A percentile compares a stretch with the other conserved stretches of the same genome.
These are phyloP conservation scores for Anas capensis DNA, from an alignment of 2,797 vertebrate species.

Conservation along the genomic window DNA sequence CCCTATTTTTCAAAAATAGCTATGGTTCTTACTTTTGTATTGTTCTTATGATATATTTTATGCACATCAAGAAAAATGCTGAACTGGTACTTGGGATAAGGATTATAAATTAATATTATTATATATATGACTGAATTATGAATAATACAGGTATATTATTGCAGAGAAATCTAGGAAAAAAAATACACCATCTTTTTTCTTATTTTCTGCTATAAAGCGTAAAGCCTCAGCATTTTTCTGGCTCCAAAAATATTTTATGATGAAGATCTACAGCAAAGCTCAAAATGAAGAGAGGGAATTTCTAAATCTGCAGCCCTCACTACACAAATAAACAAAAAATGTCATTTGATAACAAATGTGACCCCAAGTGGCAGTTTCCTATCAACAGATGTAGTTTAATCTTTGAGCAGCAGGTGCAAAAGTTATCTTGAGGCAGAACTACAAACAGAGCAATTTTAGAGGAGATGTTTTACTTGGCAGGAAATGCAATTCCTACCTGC, in stretches of 20 bases:
- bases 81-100: background rate
- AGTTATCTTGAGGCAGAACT: slow-evolving; percentile 56
- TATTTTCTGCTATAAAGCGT: background rate
- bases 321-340: slow-evolving; percentile 52
- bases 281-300: slow-evolving; percentile 36
- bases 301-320: slow-evolving; percentile 27
- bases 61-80: background rate
- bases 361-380: slow-evolving; percentile 48
- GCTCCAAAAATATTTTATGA: background rate
- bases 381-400: slow-evolving; percentile 62
- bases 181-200: background rate
- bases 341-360: slow-evolving; percentile 30
- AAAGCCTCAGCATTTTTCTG: background rate
- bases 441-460: slow-evolving; percentile 55
- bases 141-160: background rate
- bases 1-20: background rate
- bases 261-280: slow-evolving; percentile 1
- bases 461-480: slow-evolving; percentile 8
- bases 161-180: background rate
- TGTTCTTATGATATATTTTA: background rate
- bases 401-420: slow-evolving; percentile 69
- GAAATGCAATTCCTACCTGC: background rate
- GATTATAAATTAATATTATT: background rate
- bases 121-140: background rate
- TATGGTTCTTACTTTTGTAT: background rate